These are phyloP conservation scores for Formica aserva DNA, from an alignment of 2,888 invertebrate species.

Conservation along the genomic window DNA sequence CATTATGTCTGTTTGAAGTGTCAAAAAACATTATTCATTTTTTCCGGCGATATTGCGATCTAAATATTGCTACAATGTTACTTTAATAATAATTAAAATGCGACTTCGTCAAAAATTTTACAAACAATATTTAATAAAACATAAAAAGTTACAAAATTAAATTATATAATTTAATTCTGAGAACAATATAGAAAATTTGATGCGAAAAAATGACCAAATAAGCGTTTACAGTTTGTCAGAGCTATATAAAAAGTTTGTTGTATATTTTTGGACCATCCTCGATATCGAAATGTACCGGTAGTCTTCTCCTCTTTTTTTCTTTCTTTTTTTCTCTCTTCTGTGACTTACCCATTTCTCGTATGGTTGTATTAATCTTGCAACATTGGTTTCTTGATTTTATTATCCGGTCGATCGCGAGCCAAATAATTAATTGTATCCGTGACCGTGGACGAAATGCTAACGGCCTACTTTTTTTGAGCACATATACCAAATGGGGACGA, in stretches of 20 bases:
- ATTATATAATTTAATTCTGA: not conserved
- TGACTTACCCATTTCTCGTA: not conserved
- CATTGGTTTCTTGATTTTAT: not conserved
- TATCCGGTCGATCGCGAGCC: not conserved
- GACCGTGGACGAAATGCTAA: not conserved
- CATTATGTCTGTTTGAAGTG: not conserved
- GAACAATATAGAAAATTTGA: not conserved
- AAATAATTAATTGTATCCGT: constrained; percentile 12
- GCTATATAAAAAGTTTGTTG: not conserved
- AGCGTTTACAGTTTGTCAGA: not conserved
- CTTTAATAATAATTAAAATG: constrained; percentile 1
- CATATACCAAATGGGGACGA: not conserved
- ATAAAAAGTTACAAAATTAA: not conserved
- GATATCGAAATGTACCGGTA: not conserved
- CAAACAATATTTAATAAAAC: not conserved
- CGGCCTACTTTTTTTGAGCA: constrained; percentile 40
- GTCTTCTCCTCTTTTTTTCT: not conserved
- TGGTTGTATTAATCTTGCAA: not conserved
- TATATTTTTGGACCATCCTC: not conserved
- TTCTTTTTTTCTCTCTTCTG: not conserved
- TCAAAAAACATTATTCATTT: not conserved
- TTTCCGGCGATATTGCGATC: not conserved
- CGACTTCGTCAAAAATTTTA: not conserved
- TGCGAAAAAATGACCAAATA: not conserved
- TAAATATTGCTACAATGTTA: not conserved